phyloP scores from a whole-genome alignment of 2,888 invertebrate genomes.

The Callimorpha dominula region DNA sequence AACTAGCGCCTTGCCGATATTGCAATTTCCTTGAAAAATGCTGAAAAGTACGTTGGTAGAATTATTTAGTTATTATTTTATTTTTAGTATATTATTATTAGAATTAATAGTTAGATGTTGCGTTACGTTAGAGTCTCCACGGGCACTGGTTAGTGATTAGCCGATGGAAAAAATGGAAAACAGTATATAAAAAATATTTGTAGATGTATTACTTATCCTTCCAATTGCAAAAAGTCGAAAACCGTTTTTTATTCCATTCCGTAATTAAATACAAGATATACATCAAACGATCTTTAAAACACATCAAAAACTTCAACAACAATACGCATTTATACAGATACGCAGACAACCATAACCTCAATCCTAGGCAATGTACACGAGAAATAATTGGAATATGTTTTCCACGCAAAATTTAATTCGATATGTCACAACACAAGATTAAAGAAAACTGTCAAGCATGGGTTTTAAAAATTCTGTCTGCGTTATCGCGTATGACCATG shows the following conservation, averaged over 20 bases:
- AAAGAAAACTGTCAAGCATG: constrained; percentile 55
- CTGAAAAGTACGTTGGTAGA: too few species aligned
- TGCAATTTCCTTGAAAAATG: too few species aligned
- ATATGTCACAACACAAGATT: constrained; percentile 34
- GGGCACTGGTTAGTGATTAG: too few species aligned
- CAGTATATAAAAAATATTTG: neutral
- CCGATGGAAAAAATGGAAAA: neutral
- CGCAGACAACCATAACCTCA: constrained; percentile 20
- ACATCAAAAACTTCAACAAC: neutral
- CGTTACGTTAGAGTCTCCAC: too few species aligned
- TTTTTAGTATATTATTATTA: too few species aligned
- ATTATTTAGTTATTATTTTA: too few species aligned
- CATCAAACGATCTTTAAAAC: neutral
- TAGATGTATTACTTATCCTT: neutral
- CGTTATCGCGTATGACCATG: constrained; percentile 72
- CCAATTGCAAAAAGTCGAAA: neutral
- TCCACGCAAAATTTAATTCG: neutral
- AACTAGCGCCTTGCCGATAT: too few species aligned
- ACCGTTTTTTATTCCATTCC: neutral
- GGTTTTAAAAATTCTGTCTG: constrained; percentile 61
- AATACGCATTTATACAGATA: constrained; percentile 1
- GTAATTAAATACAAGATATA: neutral
- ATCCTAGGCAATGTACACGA: constrained; percentile 29
- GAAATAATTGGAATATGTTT: constrained; percentile 10
- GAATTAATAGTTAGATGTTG: too few species aligned